Evolutionary conservation across 2,113 vertebrate species (phyloP).

Genomic region (Carassius carassius): DNA sequence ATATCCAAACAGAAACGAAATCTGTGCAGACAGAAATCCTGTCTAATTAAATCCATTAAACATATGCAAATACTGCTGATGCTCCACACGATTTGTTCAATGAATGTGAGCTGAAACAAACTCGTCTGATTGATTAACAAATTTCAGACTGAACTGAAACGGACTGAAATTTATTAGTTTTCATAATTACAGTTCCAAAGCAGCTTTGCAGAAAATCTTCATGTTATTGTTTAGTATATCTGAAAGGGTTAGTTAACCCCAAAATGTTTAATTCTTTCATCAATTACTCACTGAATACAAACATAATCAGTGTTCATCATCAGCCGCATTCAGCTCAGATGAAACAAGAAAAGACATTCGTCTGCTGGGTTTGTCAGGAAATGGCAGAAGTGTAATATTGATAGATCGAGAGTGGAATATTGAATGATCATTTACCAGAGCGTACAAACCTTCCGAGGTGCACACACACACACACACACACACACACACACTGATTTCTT

Average conservation of each 20-base stretch:
- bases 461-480: background rate
- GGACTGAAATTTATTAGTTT: background rate
- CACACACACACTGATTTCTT: background rate
- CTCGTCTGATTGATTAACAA: background rate
- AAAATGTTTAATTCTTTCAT: too few species aligned
- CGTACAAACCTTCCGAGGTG: conserved; percentile 92
- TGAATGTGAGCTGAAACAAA: background rate
- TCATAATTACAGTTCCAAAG: background rate
- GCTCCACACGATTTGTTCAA: background rate
- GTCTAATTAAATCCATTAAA: background rate
- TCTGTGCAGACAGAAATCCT: background rate
- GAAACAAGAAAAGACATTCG: too few species aligned
- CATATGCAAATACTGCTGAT: background rate
- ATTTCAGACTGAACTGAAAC: background rate
- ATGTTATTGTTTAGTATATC: too few species aligned
- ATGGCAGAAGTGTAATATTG: background rate
- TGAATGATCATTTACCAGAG: conserved; percentile 62
- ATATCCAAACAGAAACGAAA: background rate
- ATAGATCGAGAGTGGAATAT: background rate
- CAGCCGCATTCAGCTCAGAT: too few species aligned
- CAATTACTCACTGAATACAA: too few species aligned
- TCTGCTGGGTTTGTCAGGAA: background rate
- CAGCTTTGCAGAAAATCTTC: background rate
- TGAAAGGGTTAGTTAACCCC: too few species aligned
- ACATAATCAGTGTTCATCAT: too few species aligned